Evolutionary conservation across 2,888 invertebrate species (phyloP).

Genomic region (Lobophora halterata): DNA sequence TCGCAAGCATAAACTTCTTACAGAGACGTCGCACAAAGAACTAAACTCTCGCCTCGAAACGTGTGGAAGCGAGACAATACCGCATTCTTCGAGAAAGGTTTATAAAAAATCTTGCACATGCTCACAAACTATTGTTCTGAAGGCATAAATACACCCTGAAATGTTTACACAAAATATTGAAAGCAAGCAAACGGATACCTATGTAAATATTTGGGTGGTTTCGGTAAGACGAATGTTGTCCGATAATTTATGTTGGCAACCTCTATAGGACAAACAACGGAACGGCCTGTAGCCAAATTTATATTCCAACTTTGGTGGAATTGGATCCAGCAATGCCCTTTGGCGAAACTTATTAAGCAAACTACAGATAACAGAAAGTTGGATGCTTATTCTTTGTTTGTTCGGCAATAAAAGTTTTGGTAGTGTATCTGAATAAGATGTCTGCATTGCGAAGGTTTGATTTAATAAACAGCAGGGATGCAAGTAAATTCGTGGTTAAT

Average conservation of each 20-base stretch:
- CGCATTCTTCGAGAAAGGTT: constrained; percentile 39
- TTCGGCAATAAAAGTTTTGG: constrained; percentile 25
- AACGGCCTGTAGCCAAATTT: constrained; percentile 59
- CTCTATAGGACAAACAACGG: constrained; percentile 65
- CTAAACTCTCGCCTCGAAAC: constrained; percentile 51
- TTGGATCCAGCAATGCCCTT: constrained; percentile 30
- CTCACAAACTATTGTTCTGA: constrained; percentile 1
- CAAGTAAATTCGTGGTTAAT: constrained; percentile 45
- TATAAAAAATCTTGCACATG: constrained; percentile 8
- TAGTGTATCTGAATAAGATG: constrained; percentile 37
- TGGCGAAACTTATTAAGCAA: constrained; percentile 24
- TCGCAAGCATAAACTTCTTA: constrained; percentile 62
- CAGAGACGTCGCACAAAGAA: constrained; percentile 53
- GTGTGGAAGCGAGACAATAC: constrained; percentile 48
- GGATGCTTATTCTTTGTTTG: constrained; percentile 25
- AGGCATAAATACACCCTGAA: not conserved
- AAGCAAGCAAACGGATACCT: constrained; percentile 33
- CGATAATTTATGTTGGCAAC: constrained; percentile 69
- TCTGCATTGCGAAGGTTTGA: constrained; percentile 46
- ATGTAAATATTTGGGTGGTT: constrained; percentile 62
- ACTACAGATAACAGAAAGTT: constrained; percentile 22
- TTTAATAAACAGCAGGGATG: constrained; percentile 52
- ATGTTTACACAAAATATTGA: constrained; percentile 8
- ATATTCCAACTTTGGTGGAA: constrained; percentile 63
- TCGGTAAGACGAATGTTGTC: constrained; percentile 58